Conservation (phyloP, 2,888 invertebrate species). For the Chrysotoxum bicinctum region DNA sequence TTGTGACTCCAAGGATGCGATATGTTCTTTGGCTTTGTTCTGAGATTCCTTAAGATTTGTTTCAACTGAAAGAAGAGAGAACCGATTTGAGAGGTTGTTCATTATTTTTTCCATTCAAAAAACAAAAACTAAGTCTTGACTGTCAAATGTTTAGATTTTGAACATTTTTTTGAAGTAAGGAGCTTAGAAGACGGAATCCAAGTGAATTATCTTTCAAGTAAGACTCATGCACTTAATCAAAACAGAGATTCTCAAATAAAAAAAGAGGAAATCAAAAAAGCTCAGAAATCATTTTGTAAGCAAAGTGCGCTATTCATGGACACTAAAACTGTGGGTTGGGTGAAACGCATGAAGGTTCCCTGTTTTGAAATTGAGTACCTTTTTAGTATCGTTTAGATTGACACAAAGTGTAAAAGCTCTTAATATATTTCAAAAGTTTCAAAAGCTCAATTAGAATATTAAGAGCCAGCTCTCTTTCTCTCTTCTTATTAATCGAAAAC, state of each 20-base stretch:
- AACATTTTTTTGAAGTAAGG: neutral
- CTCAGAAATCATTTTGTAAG: no score
- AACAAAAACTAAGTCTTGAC: neutral
- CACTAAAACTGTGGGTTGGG: no score
- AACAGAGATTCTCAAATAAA: no score
- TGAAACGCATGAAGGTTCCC: no score
- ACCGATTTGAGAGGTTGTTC: neutral
- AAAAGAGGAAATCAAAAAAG: no score
- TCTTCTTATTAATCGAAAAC: no score
- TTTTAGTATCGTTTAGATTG: no score
- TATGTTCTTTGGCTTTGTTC: constrained; percentile 77
- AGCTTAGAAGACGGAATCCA: neutral
- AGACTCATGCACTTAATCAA: no score
- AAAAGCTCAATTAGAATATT: no score
- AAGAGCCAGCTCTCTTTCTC: no score
- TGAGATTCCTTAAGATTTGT: constrained; percentile 82
- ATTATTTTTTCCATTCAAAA: neutral
- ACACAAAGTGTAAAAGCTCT: neutral
- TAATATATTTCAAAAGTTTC: neutral
- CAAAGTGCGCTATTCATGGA: no score
- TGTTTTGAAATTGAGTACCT: no score
- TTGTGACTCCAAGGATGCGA: constrained; percentile 77
- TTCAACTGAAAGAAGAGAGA: constrained; percentile 82
- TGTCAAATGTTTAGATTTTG: neutral
- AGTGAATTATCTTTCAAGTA: neutral